Conservation (phyloP, 1,140 invertebrate species). For the Diachasma alloeum region DNA sequence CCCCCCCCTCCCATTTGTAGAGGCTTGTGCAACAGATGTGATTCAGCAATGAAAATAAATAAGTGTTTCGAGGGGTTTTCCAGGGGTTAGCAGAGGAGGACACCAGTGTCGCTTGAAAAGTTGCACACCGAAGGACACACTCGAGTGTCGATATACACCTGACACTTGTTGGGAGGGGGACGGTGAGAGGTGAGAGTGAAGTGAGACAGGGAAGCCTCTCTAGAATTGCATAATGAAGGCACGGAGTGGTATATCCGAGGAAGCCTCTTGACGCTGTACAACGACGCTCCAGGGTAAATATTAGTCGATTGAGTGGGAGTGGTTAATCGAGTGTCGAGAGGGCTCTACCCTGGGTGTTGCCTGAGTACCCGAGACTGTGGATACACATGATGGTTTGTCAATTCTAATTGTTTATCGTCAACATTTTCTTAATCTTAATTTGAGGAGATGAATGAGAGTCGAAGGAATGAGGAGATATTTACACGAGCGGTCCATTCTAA, state of each 20-base stretch:
- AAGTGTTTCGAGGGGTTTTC: background rate
- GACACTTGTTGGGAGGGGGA: conserved; percentile 12
- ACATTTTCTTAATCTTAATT: background rate
- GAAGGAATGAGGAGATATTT: no score
- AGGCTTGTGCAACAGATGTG: background rate
- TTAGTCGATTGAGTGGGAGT: conserved; percentile 28
- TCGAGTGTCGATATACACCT: conserved; percentile 3
- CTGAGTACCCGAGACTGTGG: background rate
- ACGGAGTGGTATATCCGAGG: conserved; percentile 20
- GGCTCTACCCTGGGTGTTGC: conserved; percentile 5
- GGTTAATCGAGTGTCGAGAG: conserved; percentile 31
- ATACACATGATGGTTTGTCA: conserved; percentile 2
- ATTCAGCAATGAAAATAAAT: background rate
- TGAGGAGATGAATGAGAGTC: background rate
- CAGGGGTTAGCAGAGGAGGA: background rate
- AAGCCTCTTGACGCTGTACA: conserved; percentile 22
- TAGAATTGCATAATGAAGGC: conserved; percentile 34
- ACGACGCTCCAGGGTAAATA: conserved; percentile 28
- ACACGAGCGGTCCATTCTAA: no score
- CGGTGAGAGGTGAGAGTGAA: background rate
- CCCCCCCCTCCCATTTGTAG: background rate
- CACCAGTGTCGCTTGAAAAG: background rate
- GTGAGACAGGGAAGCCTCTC: conserved; percentile 17
- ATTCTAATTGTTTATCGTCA: background rate
- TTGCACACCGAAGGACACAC: background rate